Evolutionary conservation across 2,797 vertebrate species (phyloP), one percentile per base, ranked within the genome.

Genomic region (Triplophysa yarkandensis): DNA sequence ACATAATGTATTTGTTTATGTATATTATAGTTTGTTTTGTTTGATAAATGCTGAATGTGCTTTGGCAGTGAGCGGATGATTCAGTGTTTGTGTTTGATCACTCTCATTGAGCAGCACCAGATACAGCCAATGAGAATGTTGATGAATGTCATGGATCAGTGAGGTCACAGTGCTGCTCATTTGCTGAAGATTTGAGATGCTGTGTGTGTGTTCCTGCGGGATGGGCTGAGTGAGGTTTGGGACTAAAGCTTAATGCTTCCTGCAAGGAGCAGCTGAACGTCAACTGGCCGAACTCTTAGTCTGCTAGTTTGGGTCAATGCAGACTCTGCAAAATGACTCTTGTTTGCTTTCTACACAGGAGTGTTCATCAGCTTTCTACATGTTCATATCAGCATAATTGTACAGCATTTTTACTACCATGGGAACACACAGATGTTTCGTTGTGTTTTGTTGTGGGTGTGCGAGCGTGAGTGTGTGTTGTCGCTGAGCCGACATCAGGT

Each of bases 401-500:
- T 95, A 97, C 94, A 95, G 94, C 94, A 87, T 94, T 92, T 94
- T 94, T 90, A 93, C 93, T 93, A 94, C 89, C 95, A 94, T 94
- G 97, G 96, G 96, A 98, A 98, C 96, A 95, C 92, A 86, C 88
- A 89, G 92, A 79, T 85, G 74, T 88, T 88, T 86, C 83, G 85
- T 81, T 78, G 75, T 86, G 85, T 86, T 86, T 82, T 85, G 36
- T 74, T 77, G 85, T 72, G 84, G 62, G 85, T 85, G 79, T 69
- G 77, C 30, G 78, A 63, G 85, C 34, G 92, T 90, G 92, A 91
- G 92, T 90, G 94, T 94, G 95, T 95, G 96, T 94, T 98, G 96
- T 97, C 94, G 95, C 95, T 90, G 90, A 93, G 96, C 95, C 95
- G 95, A 98, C 96, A 98, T 97, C 94, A 95, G 95, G 94, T 80